phyloP scores from a whole-genome alignment of 2,113 vertebrate species.

The Setophaga petechia region DNA sequence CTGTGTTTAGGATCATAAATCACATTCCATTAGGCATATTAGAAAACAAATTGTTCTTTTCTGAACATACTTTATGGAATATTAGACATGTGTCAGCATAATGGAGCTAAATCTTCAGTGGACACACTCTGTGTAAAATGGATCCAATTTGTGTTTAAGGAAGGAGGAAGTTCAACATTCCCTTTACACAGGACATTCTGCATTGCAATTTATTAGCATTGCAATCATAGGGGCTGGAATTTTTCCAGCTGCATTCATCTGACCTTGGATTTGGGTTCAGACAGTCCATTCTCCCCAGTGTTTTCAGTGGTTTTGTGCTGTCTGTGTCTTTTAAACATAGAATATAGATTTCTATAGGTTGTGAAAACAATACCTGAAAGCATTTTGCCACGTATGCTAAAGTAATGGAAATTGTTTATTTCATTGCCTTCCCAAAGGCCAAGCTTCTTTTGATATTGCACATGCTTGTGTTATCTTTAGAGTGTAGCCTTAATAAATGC shows the following conservation, averaged over 20 bases:
- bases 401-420: not conserved
- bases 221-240: not conserved
- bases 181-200: not conserved
- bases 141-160: not conserved
- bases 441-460: not conserved
- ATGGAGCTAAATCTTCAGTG: not conserved
- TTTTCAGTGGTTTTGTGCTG: not conserved
- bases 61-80: not conserved
- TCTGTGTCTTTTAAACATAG: not conserved
- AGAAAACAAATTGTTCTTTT: conserved; percentile 35
- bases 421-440: not conserved
- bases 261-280: conserved; percentile 33
- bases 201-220: conserved; percentile 31
- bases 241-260: conserved; percentile 28
- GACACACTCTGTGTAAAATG: not conserved
- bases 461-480: conserved; percentile 3
- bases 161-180: not conserved
- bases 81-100: not conserved
- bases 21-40: conserved; percentile 33
- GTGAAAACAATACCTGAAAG: not conserved
- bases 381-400: not conserved
- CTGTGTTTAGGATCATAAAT: conserved; percentile 49
- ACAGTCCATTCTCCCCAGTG: not conserved
- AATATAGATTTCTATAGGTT: not conserved
- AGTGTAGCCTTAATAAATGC: conserved; percentile 61